Percentiles rank a stretch among this genome's conserved stretches.
Conservation (phyloP, 37 sponge, comb jelly and placozoan genomes). For the Mnemiopsis leidyi region DNA sequence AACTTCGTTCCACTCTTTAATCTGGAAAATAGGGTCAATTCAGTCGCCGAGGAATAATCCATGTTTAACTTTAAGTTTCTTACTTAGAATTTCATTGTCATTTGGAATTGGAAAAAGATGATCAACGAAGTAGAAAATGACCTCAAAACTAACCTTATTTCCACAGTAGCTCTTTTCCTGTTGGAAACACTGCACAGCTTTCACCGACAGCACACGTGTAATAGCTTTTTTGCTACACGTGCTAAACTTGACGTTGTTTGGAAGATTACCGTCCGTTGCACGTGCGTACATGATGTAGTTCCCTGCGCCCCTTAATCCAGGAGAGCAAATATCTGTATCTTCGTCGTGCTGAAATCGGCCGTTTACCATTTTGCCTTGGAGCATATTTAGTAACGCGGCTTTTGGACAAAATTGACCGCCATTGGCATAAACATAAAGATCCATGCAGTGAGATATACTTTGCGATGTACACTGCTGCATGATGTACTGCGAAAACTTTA, state of each 20-base stretch:
- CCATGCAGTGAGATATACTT: too few species aligned
- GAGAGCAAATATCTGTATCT: constrained; percentile 2
- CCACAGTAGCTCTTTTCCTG: constrained; percentile 52
- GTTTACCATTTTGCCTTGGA: too few species aligned
- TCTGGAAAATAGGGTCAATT: neutral
- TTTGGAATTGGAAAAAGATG: too few species aligned
- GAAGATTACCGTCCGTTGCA: constrained; percentile 75
- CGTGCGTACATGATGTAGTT: constrained; percentile 87
- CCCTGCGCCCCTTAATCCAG: constrained; percentile 65
- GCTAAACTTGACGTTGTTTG: constrained; percentile 88
- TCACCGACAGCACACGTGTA: constrained; percentile 1
- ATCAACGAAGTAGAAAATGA: too few species aligned
- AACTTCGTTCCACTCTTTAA: constrained; percentile 59
- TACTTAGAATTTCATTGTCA: too few species aligned
- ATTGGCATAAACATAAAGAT: too few species aligned
- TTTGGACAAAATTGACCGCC: too few species aligned
- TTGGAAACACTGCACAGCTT: constrained; percentile 10
- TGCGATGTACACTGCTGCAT: too few species aligned
- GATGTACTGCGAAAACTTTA: too few species aligned
- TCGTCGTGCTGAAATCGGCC: constrained; percentile 59
- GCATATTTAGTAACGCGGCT: too few species aligned
- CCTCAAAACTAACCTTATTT: constrained; percentile 18
- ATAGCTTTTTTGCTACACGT: constrained; percentile 71
- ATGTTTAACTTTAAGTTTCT: too few species aligned
- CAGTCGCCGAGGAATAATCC: too few species aligned